Evolutionary conservation across 2,113 vertebrate genomes (phyloP).

Genomic region (Pao palembangensis): DNA sequence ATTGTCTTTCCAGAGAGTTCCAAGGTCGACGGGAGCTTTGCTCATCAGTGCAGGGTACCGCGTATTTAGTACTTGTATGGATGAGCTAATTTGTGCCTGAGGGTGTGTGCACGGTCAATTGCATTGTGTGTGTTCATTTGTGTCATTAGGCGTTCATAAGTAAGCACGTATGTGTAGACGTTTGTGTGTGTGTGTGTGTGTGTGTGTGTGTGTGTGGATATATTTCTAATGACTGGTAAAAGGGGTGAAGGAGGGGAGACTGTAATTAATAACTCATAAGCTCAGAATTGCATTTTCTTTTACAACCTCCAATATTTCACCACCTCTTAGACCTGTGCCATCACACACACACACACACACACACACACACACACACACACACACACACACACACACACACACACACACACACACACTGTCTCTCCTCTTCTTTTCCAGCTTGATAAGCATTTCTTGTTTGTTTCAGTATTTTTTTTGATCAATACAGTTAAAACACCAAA

Average conservation of each 20-base stretch:
- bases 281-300: constrained; percentile 66
- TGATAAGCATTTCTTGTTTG: constrained; percentile 69
- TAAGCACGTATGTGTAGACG: constrained; percentile 12
- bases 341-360: constrained; percentile 11
- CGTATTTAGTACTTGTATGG: constrained; percentile 54
- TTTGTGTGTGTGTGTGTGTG: constrained; percentile 32
- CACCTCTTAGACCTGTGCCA: constrained; percentile 45
- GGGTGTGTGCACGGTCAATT: constrained; percentile 14
- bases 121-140: constrained; percentile 14
- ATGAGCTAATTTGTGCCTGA: constrained; percentile 60
- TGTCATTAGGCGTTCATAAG: constrained; percentile 30
- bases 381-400: neutral
- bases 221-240: constrained; percentile 60
- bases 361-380: constrained; percentile 20
- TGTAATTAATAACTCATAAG: constrained; percentile 70
- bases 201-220: constrained; percentile 30
- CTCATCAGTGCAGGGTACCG: constrained; percentile 71
- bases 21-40: constrained; percentile 69
- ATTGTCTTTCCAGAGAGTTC: constrained; percentile 74
- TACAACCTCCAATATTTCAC: constrained; percentile 60
- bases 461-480: constrained; percentile 65
- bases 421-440: constrained; percentile 59
- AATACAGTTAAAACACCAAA: constrained; percentile 69
- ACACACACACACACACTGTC: constrained; percentile 28
- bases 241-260: constrained; percentile 45